Evolutionary conservation across 2,797 vertebrate species (phyloP).

Genomic region (Diceros bicornis): DNA sequence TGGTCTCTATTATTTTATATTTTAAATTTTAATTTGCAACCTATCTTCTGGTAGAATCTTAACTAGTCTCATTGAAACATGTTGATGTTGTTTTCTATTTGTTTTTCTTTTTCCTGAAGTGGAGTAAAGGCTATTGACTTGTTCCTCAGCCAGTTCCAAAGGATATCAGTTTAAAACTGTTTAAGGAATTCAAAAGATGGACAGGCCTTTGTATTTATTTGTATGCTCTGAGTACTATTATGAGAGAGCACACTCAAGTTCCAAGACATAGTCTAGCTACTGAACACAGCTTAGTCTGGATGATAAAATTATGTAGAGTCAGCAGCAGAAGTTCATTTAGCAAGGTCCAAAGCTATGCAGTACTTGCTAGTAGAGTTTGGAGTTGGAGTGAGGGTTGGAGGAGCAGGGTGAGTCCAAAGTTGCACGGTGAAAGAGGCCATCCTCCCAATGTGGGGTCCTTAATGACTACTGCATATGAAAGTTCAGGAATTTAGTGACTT

Average conservation of each 20-base stretch:
- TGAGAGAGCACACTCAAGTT: background rate
- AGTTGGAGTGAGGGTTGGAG: background rate
- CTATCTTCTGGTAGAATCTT: background rate
- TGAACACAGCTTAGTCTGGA: background rate
- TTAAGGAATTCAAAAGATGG: background rate
- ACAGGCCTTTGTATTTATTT: background rate
- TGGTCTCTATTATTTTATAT: background rate
- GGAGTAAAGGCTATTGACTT: constrained; percentile 19
- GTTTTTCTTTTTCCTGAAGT: constrained; percentile 21
- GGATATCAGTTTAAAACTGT: background rate
- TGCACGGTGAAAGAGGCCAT: background rate
- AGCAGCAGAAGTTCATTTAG: background rate
- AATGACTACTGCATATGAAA: background rate
- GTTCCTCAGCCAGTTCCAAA: background rate
- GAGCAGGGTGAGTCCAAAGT: background rate
- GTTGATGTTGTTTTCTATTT: background rate
- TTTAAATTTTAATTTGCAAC: background rate
- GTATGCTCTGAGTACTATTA: background rate
- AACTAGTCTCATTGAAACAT: background rate
- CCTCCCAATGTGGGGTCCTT: background rate
- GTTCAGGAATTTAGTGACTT: background rate
- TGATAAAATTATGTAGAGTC: background rate
- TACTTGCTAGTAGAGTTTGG: background rate
- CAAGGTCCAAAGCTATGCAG: background rate
- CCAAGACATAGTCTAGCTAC: background rate